Percentiles rank a stretch among this genome's conserved stretches.
Evolutionary conservation across 2,113 vertebrate genomes (phyloP).

Genomic region (Pelusios castaneus): DNA sequence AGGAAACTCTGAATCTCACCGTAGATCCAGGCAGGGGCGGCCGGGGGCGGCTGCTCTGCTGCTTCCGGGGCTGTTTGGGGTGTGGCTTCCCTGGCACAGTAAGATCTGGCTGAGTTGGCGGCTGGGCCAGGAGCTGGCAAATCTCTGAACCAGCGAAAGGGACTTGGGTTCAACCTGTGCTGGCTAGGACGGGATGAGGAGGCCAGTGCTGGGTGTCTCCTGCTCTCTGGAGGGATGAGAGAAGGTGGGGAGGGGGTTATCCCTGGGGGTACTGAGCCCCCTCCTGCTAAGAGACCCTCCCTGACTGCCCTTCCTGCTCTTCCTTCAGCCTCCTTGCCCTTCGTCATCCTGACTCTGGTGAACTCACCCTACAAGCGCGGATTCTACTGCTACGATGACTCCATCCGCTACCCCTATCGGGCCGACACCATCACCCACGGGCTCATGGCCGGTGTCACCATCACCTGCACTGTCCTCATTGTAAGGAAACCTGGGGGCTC

Average conservation of each 20-base stretch:
- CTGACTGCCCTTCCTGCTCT: neutral
- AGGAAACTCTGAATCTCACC: neutral
- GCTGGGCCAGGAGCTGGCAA: neutral
- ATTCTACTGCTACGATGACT: constrained; percentile 89
- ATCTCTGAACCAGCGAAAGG: neutral
- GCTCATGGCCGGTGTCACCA: constrained; percentile 91
- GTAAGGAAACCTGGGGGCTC: constrained; percentile 74
- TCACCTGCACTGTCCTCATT: constrained; percentile 86
- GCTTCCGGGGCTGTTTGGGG: neutral
- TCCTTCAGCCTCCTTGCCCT: constrained; percentile 87
- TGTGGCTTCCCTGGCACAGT: neutral
- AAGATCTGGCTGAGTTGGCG: no score
- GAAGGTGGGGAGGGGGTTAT: fast-evolving
- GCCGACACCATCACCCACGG: constrained; percentile 91
- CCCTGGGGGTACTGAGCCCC: neutral
- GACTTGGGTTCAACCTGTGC: neutral
- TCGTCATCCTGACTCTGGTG: constrained; percentile 85
- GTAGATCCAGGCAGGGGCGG: no score
- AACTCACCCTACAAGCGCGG: constrained; percentile 87
- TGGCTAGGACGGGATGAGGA: neutral
- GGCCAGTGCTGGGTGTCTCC: neutral
- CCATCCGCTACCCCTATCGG: constrained; percentile 91
- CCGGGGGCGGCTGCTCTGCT: no score
- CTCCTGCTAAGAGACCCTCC: neutral
- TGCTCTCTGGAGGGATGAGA: neutral